Evolutionary conservation across 2,888 invertebrate genomes (phyloP).

Genomic region (Dermolepida albohirtum): DNA sequence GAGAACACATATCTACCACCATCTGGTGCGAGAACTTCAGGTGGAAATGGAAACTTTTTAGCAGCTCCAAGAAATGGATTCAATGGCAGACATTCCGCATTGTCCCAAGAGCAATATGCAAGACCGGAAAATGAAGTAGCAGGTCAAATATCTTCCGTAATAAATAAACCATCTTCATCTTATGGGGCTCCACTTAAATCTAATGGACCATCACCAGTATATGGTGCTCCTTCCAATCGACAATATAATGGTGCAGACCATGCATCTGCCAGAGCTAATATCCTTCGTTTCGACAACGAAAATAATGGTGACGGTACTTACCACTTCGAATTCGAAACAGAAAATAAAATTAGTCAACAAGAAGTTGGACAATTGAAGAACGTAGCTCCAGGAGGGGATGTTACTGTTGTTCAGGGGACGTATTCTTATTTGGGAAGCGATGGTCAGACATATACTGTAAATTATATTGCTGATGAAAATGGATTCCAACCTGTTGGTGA

Average conservation of each 20-base stretch:
- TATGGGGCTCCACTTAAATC: slow-evolving; percentile 28
- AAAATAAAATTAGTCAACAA: slow-evolving; percentile 66
- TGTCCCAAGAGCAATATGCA: slow-evolving; percentile 9
- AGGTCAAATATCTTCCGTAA: slow-evolving; percentile 1
- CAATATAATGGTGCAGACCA: slow-evolving; percentile 54
- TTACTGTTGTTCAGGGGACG: slow-evolving; percentile 64
- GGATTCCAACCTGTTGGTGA: slow-evolving; percentile 61
- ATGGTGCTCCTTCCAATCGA: slow-evolving; percentile 11
- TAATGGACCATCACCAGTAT: slow-evolving; percentile 46
- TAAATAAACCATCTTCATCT: slow-evolving; percentile 9
- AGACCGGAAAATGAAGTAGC: slow-evolving; percentile 45
- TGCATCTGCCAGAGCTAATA: slow-evolving; percentile 68
- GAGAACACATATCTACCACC: slow-evolving; percentile 72
- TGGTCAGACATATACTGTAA: slow-evolving; percentile 66
- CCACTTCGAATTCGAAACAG: slow-evolving; percentile 65
- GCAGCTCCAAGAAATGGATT: slow-evolving; percentile 50
- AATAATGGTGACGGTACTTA: slow-evolving; percentile 56
- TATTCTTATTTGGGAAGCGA: slow-evolving; percentile 67
- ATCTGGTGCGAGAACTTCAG: slow-evolving; percentile 66
- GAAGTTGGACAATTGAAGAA: slow-evolving; percentile 64
- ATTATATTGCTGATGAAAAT: slow-evolving; percentile 67
- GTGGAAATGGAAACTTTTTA: slow-evolving; percentile 63
- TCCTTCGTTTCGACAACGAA: slow-evolving; percentile 68
- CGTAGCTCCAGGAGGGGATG: slow-evolving; percentile 63
- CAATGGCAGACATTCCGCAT: not conserved